Evolutionary conservation across 1,140 invertebrate genomes (phyloP).

Genomic region (Drosophila sp.): DNA sequence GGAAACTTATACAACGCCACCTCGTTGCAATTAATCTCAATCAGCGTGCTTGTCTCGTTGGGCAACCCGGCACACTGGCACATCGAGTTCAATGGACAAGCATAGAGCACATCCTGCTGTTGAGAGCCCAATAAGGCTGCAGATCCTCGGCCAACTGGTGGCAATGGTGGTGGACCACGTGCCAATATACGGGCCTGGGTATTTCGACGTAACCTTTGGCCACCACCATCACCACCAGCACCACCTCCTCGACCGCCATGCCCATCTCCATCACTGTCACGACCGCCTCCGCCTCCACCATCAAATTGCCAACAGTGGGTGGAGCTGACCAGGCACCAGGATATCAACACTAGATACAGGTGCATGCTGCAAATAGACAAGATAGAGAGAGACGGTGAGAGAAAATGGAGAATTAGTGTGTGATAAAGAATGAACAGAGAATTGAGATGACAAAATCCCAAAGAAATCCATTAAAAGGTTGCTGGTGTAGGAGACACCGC

Average conservation of each 20-base stretch:
- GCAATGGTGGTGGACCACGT: constrained; percentile 56
- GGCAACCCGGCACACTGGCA: constrained; percentile 86
- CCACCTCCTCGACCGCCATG: constrained; percentile 12
- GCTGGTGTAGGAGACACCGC: constrained; percentile 53
- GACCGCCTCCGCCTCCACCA: constrained; percentile 49
- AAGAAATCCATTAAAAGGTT: constrained; percentile 1
- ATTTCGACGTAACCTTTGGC: constrained; percentile 40
- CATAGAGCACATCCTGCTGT: constrained; percentile 82
- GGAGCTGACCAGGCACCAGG: constrained; percentile 64
- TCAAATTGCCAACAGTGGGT: constrained; percentile 82
- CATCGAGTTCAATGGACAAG: constrained; percentile 86
- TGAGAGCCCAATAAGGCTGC: constrained; percentile 71
- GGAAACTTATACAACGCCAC: constrained; percentile 86
- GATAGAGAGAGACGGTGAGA: background rate
- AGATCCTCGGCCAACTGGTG: constrained; percentile 52
- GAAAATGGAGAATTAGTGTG: background rate
- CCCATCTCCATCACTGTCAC: constrained; percentile 7
- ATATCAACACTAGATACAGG: constrained; percentile 72
- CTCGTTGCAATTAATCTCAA: constrained; percentile 87
- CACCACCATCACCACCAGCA: constrained; percentile 34
- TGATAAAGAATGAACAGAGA: background rate
- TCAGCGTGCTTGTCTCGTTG: constrained; percentile 84
- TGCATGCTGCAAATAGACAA: constrained; percentile 65
- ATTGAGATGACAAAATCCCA: background rate
- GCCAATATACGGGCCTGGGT: constrained; percentile 38